Base-by-base conservation (phyloP, 2,113 vertebrate species). In the Myanophis thanlyinensis region DNA sequence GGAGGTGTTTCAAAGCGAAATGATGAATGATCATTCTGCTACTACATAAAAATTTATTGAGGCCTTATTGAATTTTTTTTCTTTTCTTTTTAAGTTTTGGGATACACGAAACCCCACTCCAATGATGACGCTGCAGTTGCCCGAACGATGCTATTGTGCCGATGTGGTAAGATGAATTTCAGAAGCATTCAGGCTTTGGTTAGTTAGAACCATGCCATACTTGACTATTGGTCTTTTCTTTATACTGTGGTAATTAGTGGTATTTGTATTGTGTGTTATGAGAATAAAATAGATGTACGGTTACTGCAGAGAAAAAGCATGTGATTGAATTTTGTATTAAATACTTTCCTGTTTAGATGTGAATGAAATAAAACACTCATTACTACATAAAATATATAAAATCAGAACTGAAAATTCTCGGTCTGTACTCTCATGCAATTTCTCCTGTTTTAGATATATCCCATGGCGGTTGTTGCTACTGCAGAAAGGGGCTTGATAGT, bases 401-500 rank as follows among this genome's bases (percentile, higher is more conserved):
- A 87, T 80, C 53, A 53, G 11, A 12, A 59, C 86, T 62, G 44
- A 89, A 85, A 49, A 23, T 51, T 91, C 9, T 22, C 10, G 3
- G 18, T 88, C 13, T 52, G 12, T 27, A 7, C 23, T 46, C 35
- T 92, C 22, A 47, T 11, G 2, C 53, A 13, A 52, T 3, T 46
- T 56, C 88, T 49, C 44, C 25, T 85, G 44, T 7, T 92, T 88
- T 86, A 99, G 99, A 98, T 99, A 30, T 99, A 99, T 91, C 99
- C 99, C 1, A 99, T 99, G 99, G 99, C 99, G 0, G 99, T 98
- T 93, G 98, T 99, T 89, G 99, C 99, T 40, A 99, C 99, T 91
- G 99, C 99, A 22, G 99, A 99, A 93, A 97, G 99, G 91, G 99
- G 99, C 0, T 98, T 99, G 94, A 99, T 99, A 49, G 99, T 99